Evolutionary conservation across 2,797 vertebrate species (phyloP).

Genomic region (Neosalanx taihuensis): DNA sequence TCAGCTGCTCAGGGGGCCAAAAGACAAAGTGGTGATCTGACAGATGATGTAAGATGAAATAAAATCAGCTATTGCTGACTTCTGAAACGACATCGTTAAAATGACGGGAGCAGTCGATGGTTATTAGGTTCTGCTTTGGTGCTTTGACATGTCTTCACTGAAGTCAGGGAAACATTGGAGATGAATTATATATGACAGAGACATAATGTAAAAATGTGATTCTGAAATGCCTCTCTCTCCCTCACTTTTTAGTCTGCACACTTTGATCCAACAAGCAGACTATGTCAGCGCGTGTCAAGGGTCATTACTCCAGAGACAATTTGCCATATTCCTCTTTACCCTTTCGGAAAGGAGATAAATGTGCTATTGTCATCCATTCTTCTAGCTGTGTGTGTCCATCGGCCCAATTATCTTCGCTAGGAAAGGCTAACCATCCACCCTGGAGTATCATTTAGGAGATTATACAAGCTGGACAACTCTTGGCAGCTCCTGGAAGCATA

Average conservation of each 20-base stretch:
- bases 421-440: constrained; percentile 22
- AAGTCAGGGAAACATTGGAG: not conserved
- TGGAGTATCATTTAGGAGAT: constrained; percentile 21
- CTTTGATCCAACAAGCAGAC: not conserved
- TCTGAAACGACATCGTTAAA: constrained; percentile 25
- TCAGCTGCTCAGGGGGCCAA: constrained; percentile 22
- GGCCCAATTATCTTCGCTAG: constrained; percentile 31
- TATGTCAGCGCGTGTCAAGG: not conserved
- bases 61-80: constrained; percentile 45
- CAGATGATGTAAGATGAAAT: constrained; percentile 52
- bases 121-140: constrained; percentile 19
- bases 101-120: constrained; percentile 36
- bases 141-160: constrained; percentile 4
- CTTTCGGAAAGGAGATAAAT: not conserved
- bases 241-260: not conserved
- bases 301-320: not conserved
- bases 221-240: not conserved
- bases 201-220: not conserved
- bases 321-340: not conserved
- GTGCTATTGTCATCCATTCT: constrained; percentile 7
- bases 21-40: constrained; percentile 41
- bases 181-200: no score
- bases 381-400: constrained; percentile 11
- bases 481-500: constrained; percentile 26
- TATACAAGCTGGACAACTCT: constrained; percentile 7